A percentile compares a stretch with the other conserved stretches of the same genome.
Evolutionary conservation across 1,140 invertebrate species (phyloP).

Genomic region (Drosophila cardini): DNA sequence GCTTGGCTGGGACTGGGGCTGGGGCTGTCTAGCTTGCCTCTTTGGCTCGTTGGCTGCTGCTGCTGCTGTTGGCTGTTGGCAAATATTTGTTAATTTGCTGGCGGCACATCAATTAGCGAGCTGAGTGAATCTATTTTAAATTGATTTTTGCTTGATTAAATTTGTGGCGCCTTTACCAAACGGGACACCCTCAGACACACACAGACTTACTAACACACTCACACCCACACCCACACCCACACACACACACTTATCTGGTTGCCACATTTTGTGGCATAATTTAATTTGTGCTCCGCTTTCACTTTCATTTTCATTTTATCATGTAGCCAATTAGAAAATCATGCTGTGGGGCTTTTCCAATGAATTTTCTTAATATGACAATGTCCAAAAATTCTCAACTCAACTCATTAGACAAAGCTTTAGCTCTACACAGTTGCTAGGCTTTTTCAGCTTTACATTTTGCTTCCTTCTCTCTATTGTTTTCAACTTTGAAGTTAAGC

Average conservation of each 20-base stretch:
- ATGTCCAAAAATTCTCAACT: slow-evolving; percentile 40
- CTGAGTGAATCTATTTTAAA: slow-evolving; percentile 79
- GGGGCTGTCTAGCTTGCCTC: no score
- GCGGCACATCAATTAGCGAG: slow-evolving; percentile 69
- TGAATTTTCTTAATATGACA: slow-evolving; percentile 31
- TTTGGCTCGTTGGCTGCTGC: slow-evolving; percentile 35
- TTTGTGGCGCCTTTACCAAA: slow-evolving; percentile 49
- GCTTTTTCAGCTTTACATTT: not conserved
- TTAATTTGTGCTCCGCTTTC: slow-evolving; percentile 45
- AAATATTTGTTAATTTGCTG: slow-evolving; percentile 74
- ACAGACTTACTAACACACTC: not conserved
- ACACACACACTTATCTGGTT: not conserved
- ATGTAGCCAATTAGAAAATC: slow-evolving; percentile 32
- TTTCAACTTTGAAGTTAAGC: not conserved
- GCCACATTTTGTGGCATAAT: slow-evolving; percentile 41
- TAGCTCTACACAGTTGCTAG: slow-evolving; percentile 31
- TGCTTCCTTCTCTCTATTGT: not conserved
- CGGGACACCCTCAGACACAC: not conserved
- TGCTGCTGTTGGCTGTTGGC: slow-evolving; percentile 54
- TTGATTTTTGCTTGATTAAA: slow-evolving; percentile 81
- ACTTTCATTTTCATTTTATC: slow-evolving; percentile 31
- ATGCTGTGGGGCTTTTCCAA: slow-evolving; percentile 25
- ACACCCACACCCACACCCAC: not conserved
- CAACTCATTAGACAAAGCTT: slow-evolving; percentile 64
- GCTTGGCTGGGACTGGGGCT: no score